Percentiles rank a stretch among this genome's conserved stretches.
Conservation (phyloP, 2,888 invertebrate species). For the Fragum whitleyi region DNA sequence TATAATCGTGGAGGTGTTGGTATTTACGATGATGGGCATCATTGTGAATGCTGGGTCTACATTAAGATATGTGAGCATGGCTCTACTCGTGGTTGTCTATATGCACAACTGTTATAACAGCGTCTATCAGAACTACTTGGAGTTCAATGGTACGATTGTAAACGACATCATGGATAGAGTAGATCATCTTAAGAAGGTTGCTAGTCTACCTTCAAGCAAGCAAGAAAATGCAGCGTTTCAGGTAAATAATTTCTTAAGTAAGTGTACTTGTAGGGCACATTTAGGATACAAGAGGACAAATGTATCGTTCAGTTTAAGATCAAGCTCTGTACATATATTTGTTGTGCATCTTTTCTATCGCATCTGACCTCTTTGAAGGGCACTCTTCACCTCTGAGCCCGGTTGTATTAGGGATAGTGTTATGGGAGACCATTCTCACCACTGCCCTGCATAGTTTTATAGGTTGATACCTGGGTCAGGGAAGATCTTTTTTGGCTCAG, state of each 20-base stretch:
- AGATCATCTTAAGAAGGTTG: slow-evolving; percentile 80
- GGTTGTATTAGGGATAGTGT: too few relatives aligned
- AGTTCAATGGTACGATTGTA: slow-evolving; percentile 82
- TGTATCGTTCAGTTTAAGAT: too few relatives aligned
- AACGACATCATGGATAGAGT: slow-evolving; percentile 80
- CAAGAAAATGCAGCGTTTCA: slow-evolving; percentile 83
- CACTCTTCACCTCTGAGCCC: too few relatives aligned
- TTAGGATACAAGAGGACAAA: too few relatives aligned
- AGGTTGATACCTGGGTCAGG: too few relatives aligned
- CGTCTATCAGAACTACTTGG: slow-evolving; percentile 83
- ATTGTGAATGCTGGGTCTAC: slow-evolving; percentile 82
- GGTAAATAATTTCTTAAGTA: slow-evolving; percentile 30
- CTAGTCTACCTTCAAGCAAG: slow-evolving; percentile 77
- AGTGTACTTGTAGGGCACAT: too few relatives aligned
- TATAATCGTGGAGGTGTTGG: slow-evolving; percentile 80
- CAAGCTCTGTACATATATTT: too few relatives aligned
- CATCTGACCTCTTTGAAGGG: too few relatives aligned
- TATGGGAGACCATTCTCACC: too few relatives aligned
- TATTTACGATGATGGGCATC: slow-evolving; percentile 83
- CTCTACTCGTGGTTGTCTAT: slow-evolving; percentile 82
- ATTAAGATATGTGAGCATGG: slow-evolving; percentile 82
- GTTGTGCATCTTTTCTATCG: too few relatives aligned
- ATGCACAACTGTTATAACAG: slow-evolving; percentile 84
- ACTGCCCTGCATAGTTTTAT: too few relatives aligned
- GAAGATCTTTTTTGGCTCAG: too few relatives aligned